Evolutionary conservation across 2,797 vertebrate species (phyloP).

Genomic region (Merluccius polli): DNA sequence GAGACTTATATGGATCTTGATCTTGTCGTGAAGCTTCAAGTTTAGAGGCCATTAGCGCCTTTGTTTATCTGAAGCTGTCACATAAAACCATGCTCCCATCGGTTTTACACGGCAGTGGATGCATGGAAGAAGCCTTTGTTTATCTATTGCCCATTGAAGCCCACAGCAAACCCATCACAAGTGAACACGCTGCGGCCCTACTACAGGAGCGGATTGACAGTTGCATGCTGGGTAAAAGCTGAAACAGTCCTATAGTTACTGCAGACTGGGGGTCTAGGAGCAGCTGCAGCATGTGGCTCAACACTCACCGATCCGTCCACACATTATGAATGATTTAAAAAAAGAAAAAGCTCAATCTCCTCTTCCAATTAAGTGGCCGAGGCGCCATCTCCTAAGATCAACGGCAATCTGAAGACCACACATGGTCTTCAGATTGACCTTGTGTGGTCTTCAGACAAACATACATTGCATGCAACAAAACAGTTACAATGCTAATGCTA

Average conservation of each 20-base stretch:
- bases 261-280: background rate
- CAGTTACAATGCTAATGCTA: background rate
- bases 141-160: background rate
- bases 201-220: background rate
- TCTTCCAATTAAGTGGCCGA: background rate
- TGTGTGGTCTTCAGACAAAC: no score
- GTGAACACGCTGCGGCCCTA: background rate
- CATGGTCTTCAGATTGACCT: background rate
- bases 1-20: background rate
- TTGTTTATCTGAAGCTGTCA: background rate
- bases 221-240: background rate
- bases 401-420: background rate
- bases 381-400: background rate
- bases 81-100: background rate
- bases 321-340: background rate
- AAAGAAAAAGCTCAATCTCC: no score
- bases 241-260: background rate
- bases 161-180: background rate
- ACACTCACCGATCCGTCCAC: background rate
- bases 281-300: background rate
- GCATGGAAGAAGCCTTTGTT: background rate
- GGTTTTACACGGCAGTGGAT: background rate
- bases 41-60: background rate
- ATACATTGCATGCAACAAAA: background rate
- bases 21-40: background rate